Base-by-base conservation (phyloP, 2,888 invertebrate species). In the Limenitis camilla region DNA sequence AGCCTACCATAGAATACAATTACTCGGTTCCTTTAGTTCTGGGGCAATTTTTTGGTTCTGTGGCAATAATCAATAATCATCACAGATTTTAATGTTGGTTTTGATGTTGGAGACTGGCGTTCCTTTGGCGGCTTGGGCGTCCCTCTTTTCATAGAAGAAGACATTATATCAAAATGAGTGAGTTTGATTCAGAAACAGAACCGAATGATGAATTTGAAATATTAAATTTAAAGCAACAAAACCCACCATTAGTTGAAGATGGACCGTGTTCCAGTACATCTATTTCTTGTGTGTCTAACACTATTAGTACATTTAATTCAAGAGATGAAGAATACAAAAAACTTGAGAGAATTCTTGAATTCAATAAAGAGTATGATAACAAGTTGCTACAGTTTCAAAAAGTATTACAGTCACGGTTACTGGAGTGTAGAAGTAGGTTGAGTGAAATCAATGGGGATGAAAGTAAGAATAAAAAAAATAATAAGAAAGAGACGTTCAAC, bases 301-400 rank as follows among this genome's bases (percentile, higher is more conserved):
- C 49, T 9, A 58, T 56, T 8, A 46, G 46, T 27, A 53, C 45
- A 5, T 44, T 49, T n/a, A 52, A 44, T 6, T 53, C 48, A n/a
- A 49, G 52, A 5, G 52, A 55, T 8, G 59, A 58, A 30, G 66
- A 72, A 33, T 59, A 64, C 33, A 56, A 66, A 6, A 69, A 66
- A 56, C 68, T 79, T 38, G 71, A 78, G 40, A 58, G 64, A 2
- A 74, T 80, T 5, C 58, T 88, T 39, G 66, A 74, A 1, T 59
- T 80, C 0, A 89, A 89, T 63, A 79, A 74, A 63, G 59, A 76
- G 49, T 67, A 78, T 38, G 78, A 81, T 9, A 74, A 78, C 40
- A 75, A 75, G 49, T 60, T 86, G 7, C 53, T 59, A 8, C 61
- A 65, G n/a, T 66, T 86, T 1, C 81, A 82, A 61, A 69, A 65